Conservation (phyloP, 2,113 vertebrate genomes). For the Melospiza georgiana region DNA sequence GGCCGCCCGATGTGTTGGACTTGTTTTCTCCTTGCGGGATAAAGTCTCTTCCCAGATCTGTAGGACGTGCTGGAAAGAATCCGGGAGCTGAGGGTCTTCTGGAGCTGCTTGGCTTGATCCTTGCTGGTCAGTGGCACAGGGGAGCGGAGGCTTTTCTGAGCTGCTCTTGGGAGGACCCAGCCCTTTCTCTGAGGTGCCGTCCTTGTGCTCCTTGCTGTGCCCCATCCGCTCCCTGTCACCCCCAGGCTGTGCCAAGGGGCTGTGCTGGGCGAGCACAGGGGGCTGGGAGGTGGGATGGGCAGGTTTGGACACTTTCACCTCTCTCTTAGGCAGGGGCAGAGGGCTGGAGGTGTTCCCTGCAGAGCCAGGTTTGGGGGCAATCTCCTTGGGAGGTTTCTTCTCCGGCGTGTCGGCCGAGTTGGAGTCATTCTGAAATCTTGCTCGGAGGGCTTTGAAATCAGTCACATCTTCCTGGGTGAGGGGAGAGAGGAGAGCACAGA, state of each 20-base stretch:
- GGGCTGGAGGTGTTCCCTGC: background rate
- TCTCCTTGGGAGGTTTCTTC: background rate
- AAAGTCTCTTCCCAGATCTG: slow-evolving; percentile 69
- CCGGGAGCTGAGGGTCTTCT: background rate
- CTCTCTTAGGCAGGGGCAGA: background rate
- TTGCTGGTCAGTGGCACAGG: background rate
- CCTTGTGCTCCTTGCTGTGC: background rate
- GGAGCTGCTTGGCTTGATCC: background rate
- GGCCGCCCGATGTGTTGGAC: background rate
- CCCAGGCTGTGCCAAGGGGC: background rate
- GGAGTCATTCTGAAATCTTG: slow-evolving; percentile 70
- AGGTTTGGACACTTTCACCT: background rate
- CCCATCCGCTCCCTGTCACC: fast-evolving
- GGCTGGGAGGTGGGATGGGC: background rate
- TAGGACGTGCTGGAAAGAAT: slow-evolving; percentile 52
- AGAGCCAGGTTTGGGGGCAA: background rate
- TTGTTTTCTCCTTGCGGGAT: background rate
- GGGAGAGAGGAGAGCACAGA: background rate
- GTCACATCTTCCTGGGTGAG: slow-evolving; percentile 65
- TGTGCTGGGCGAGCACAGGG: background rate
- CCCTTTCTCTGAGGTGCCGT: fast-evolving
- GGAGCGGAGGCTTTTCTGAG: background rate
- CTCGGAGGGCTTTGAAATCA: slow-evolving; percentile 73
- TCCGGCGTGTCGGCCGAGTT: background rate
- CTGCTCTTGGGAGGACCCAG: background rate